phyloP scores from a whole-genome alignment of 1,140 invertebrate species.

The Tetragonula clypearis region DNA sequence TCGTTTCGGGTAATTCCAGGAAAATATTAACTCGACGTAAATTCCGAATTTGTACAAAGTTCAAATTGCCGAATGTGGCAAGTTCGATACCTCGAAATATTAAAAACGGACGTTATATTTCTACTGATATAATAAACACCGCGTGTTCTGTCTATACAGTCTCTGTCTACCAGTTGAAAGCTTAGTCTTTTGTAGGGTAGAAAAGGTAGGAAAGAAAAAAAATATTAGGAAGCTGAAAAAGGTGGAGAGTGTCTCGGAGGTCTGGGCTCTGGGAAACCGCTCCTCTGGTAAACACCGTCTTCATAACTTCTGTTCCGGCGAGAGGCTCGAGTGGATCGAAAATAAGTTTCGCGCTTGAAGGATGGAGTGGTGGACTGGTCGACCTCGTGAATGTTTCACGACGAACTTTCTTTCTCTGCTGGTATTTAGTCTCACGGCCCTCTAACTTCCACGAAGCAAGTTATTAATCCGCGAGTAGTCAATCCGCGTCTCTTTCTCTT shows the following conservation, averaged over 20 bases:
- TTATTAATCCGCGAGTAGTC: conserved; percentile 67
- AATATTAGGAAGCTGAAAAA: not conserved
- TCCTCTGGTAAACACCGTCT: conserved; percentile 34
- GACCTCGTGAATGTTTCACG: conserved; percentile 62
- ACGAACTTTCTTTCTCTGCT: conserved; percentile 55
- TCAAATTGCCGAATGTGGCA: too few species aligned
- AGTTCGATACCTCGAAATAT: too few species aligned
- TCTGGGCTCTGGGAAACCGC: not conserved
- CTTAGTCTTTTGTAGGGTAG: too few species aligned
- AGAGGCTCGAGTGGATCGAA: conserved; percentile 32
- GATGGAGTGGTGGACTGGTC: not conserved
- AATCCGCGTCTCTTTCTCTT: conserved; percentile 47
- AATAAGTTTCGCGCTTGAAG: conserved; percentile 41
- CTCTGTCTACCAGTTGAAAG: too few species aligned
- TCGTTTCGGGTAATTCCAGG: too few species aligned
- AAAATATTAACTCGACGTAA: too few species aligned
- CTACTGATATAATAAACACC: too few species aligned
- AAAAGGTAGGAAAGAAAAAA: not conserved
- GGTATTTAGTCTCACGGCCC: conserved; percentile 62
- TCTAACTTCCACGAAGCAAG: conserved; percentile 61
- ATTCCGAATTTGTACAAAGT: too few species aligned
- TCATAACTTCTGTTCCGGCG: conserved; percentile 36
- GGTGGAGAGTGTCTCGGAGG: not conserved
- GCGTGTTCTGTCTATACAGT: too few species aligned
- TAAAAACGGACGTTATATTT: too few species aligned